A percentile compares a stretch with the other conserved stretches of the same genome.
Conservation (phyloP, 2,888 invertebrate genomes). For the Dromius quadrimaculatus region DNA sequence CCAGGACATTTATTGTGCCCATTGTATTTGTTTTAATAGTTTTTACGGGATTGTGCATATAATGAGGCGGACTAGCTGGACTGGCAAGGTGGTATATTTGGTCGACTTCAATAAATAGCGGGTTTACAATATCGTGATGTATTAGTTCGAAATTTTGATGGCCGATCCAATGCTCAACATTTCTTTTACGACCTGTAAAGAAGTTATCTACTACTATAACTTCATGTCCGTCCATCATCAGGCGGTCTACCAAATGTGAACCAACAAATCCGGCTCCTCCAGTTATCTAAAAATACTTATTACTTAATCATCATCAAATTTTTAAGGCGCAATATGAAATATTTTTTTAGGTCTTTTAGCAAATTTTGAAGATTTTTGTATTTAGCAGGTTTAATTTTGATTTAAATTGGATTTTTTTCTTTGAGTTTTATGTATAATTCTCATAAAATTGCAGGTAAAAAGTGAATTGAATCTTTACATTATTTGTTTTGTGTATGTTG, state of each 20-base stretch:
- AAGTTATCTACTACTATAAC: constrained; percentile 98
- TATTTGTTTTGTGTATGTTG: too few relatives aligned
- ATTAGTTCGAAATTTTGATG: constrained; percentile 99
- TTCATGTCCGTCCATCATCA: constrained; percentile 97
- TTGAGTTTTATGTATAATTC: too few relatives aligned
- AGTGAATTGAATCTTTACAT: too few relatives aligned
- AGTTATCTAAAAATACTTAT: constrained; percentile 75
- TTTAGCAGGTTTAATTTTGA: too few relatives aligned
- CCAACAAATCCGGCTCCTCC: constrained; percentile 99
- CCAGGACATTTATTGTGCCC: constrained; percentile 93
- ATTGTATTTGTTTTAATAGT: constrained; percentile 99
- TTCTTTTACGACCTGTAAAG: constrained; percentile 96
- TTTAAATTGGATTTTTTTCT: too few relatives aligned
- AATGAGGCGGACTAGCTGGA: constrained; percentile 99
- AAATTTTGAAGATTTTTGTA: too few relatives aligned
- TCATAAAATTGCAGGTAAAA: too few relatives aligned
- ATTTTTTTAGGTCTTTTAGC: too few relatives aligned
- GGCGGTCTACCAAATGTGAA: constrained; percentile 94
- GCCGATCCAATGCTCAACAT: constrained; percentile 99
- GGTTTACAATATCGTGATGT: constrained; percentile 98
- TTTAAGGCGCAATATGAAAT: too few relatives aligned
- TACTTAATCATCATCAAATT: too few relatives aligned
- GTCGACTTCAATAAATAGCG: constrained; percentile 96
- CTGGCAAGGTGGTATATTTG: constrained; percentile 99
- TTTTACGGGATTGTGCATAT: constrained; percentile 99